These are phyloP conservation scores for Hydraecia micacea DNA, from an alignment of 2,888 invertebrate species.

Conservation along the genomic window DNA sequence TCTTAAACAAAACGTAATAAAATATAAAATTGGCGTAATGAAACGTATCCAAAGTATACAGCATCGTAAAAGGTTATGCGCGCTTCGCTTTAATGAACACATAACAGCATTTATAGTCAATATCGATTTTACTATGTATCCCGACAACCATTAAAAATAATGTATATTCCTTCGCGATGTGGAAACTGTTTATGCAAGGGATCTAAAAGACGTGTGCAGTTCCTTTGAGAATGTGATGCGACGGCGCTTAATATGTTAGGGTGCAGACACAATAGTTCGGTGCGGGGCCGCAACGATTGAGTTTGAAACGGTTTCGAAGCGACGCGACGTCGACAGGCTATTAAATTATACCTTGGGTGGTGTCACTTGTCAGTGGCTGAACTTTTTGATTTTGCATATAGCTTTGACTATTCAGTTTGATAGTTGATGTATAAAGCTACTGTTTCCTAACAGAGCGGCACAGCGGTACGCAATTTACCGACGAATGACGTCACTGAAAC, in stretches of 20 bases:
- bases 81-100: slow-evolving; percentile 70
- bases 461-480: background rate
- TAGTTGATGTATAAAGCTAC: background rate
- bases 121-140: slow-evolving; percentile 73
- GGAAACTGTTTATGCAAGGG: slow-evolving; percentile 42
- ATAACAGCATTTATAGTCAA: slow-evolving; percentile 73
- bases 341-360: background rate
- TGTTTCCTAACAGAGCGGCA: background rate
- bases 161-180: slow-evolving; percentile 34
- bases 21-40: slow-evolving; percentile 68
- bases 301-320: too few species aligned
- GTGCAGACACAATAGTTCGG: background rate
- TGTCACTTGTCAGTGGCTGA: background rate
- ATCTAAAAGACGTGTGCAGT: slow-evolving; percentile 31
- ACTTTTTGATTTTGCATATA: background rate
- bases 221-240: slow-evolving; percentile 34
- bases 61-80: slow-evolving; percentile 62
- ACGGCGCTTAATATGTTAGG: background rate
- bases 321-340: background rate
- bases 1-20: slow-evolving; percentile 65
- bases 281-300: background rate
- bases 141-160: slow-evolving; percentile 62
- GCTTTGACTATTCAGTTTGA: background rate
- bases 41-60: slow-evolving; percentile 62
- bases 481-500: background rate